These are phyloP conservation scores for Sinhomidia bicolor DNA, from an alignment of 2,888 invertebrate species.

Conservation along the genomic window DNA sequence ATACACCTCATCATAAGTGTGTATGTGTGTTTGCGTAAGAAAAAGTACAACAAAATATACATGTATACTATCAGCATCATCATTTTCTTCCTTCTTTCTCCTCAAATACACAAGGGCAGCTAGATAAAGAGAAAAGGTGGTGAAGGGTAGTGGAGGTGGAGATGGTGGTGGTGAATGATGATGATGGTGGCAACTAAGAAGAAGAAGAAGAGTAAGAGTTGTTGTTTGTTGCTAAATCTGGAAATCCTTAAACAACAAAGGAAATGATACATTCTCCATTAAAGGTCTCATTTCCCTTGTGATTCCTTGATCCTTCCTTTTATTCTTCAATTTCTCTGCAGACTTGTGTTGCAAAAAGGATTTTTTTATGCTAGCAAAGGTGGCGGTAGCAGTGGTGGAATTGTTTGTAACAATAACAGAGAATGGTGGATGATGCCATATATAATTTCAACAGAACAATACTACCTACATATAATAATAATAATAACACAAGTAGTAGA, in stretches of 20 bases:
- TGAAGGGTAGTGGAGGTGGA: background rate
- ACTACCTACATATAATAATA: background rate
- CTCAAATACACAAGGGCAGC: background rate
- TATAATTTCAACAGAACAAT: background rate
- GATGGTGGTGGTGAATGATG: background rate
- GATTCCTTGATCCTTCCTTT: conserved; percentile 61
- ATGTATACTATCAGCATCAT: too few relatives aligned
- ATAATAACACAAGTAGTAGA: background rate
- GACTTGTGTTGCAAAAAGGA: conserved; percentile 36
- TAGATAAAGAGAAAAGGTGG: background rate
- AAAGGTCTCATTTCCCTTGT: conserved; percentile 62
- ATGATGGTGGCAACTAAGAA: background rate
- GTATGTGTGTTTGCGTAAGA: too few relatives aligned
- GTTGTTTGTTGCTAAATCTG: conserved; percentile 53
- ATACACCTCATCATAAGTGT: too few relatives aligned
- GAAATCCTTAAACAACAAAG: conserved; percentile 65
- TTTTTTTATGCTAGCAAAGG: conserved; percentile 18
- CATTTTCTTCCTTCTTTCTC: too few relatives aligned
- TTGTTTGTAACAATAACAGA: too few relatives aligned
- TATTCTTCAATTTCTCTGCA: conserved; percentile 36
- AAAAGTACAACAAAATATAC: too few relatives aligned
- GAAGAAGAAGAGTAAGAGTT: background rate
- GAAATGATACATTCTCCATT: conserved; percentile 65
- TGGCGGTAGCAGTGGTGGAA: background rate
- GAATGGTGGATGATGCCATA: background rate